Evolutionary conservation across 2,797 vertebrate genomes (phyloP).

Genomic region (Dryobates pubescens): DNA sequence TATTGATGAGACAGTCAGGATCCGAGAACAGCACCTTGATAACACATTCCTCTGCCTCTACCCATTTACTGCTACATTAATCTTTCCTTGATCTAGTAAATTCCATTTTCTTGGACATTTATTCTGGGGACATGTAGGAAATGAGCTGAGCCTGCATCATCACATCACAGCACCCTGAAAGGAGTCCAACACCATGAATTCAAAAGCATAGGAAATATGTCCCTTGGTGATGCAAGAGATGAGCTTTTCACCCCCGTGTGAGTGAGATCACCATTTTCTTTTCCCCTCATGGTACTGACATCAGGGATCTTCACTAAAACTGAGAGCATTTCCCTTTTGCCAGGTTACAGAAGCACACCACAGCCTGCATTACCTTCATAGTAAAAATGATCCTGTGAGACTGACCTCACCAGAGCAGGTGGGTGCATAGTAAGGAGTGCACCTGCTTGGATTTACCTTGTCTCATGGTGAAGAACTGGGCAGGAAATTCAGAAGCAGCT

Average conservation of each 20-base stretch:
- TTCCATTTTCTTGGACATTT: slow-evolving; percentile 44
- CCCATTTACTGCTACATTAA: slow-evolving; percentile 69
- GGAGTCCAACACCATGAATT: neutral
- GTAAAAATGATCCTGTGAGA: neutral
- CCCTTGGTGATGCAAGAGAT: neutral
- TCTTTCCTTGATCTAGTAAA: slow-evolving; percentile 65
- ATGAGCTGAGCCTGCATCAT: neutral
- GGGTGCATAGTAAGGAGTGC: neutral
- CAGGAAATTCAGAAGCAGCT: neutral
- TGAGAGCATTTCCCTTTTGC: neutral
- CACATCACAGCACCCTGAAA: neutral
- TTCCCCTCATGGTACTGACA: neutral
- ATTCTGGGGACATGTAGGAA: slow-evolving; percentile 9
- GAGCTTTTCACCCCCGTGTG: neutral
- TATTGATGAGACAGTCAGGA: slow-evolving; percentile 67
- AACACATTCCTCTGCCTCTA: slow-evolving; percentile 58
- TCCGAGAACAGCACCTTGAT: slow-evolving; percentile 32
- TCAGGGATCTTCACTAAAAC: neutral
- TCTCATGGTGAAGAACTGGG: neutral
- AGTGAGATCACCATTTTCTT: neutral
- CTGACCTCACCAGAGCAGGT: neutral
- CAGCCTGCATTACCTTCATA: fast-evolving
- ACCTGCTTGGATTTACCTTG: neutral
- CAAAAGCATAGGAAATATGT: neutral
- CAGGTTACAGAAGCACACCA: neutral